These are phyloP conservation scores for Papilio aristodemus DNA, from an alignment of 1,140 invertebrate species.

Conservation along the genomic window DNA sequence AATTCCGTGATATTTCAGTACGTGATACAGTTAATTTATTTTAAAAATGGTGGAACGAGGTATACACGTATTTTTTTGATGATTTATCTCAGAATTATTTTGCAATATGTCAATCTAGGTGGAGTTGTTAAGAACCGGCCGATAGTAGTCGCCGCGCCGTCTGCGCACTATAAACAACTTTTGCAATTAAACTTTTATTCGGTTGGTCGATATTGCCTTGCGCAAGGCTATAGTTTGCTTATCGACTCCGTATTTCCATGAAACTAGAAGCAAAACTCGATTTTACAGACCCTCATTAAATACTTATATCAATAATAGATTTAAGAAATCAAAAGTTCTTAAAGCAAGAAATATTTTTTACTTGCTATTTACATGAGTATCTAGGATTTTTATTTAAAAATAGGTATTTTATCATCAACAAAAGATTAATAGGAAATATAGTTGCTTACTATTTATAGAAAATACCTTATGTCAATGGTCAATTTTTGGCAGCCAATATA, in stretches of 20 bases:
- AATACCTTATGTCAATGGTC: constrained; percentile 2
- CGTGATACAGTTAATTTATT: too few species aligned
- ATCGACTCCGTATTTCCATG: constrained; percentile 45
- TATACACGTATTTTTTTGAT: too few species aligned
- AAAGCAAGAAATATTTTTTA: too few species aligned
- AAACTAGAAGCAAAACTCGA: constrained; percentile 1
- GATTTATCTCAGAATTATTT: too few species aligned
- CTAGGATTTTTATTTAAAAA: too few species aligned
- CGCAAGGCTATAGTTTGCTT: constrained; percentile 59
- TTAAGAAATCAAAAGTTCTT: too few species aligned
- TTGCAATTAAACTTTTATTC: constrained; percentile 76
- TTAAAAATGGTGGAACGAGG: too few species aligned
- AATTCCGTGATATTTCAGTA: too few species aligned
- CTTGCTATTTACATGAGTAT: too few species aligned
- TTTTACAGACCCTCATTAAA: not conserved
- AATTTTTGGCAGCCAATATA: constrained; percentile 7
- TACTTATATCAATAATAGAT: not conserved
- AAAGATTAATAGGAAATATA: not conserved
- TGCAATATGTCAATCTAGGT: constrained; percentile 24
- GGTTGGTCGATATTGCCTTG: constrained; percentile 58
- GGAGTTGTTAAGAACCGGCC: constrained; percentile 43
- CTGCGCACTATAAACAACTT: constrained; percentile 70
- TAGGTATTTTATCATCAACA: not conserved
- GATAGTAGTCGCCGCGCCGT: constrained; percentile 50
- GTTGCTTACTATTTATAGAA: not conserved